Conservation (phyloP, 2,797 vertebrate species). For the Galaxias olidus region DNA sequence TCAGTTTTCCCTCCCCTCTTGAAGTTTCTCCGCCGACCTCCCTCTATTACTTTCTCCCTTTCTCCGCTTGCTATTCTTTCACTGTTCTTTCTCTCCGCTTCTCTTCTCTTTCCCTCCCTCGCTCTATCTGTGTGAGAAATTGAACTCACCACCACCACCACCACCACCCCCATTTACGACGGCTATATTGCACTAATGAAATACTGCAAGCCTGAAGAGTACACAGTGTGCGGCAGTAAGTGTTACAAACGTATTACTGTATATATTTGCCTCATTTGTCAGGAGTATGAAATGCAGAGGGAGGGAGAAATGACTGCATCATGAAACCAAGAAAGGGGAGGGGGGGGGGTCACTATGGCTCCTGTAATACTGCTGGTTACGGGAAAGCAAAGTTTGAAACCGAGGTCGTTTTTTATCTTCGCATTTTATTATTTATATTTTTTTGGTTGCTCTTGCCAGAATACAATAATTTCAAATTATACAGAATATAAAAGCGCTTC, state of each 20-base stretch:
- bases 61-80: too few relatives aligned
- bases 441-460: too few relatives aligned
- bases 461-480: too few relatives aligned
- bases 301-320: not conserved
- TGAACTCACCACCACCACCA: conserved; percentile 49
- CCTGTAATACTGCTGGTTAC: not conserved
- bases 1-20: not conserved
- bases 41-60: too few relatives aligned
- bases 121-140: conserved; percentile 36
- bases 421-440: too few relatives aligned
- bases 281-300: not conserved
- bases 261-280: not conserved
- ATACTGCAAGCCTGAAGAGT: conserved; percentile 47
- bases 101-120: not conserved
- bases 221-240: conserved; percentile 19
- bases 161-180: conserved; percentile 31
- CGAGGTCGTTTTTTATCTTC: not conserved
- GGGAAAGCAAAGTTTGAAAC: not conserved
- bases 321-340: not conserved
- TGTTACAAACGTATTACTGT: conserved; percentile 16
- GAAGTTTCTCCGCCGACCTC: too few relatives aligned
- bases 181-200: conserved; percentile 36
- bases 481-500: too few relatives aligned
- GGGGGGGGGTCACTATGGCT: not conserved
- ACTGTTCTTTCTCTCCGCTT: too few relatives aligned